Percentiles rank a stretch among this genome's conserved stretches.
Evolutionary conservation across 2,888 invertebrate species (phyloP).

Genomic region (Augiades crinisus): DNA sequence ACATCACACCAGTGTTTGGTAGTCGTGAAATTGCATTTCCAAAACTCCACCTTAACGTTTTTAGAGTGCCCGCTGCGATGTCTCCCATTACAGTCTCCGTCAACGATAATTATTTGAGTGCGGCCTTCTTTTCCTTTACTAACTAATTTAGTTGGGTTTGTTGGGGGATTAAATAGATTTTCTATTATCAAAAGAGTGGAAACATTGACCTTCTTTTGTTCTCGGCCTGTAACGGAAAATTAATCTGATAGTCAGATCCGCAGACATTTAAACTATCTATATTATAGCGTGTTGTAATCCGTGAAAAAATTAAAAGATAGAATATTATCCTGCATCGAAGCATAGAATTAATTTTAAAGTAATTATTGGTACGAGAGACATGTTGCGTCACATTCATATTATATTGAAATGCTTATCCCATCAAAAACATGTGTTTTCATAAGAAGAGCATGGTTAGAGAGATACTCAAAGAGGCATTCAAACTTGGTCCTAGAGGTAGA

Average conservation of each 20-base stretch:
- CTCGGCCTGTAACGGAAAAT: not conserved
- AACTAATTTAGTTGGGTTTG: conserved; percentile 22
- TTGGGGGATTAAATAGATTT: conserved; percentile 11
- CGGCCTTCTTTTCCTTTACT: conserved; percentile 14
- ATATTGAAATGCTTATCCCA: too few species aligned
- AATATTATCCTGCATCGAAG: not conserved
- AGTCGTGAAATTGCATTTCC: conserved; percentile 4
- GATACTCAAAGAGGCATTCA: too few species aligned
- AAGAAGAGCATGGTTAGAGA: too few species aligned
- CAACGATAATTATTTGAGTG: conserved; percentile 28
- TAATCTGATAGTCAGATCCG: not conserved
- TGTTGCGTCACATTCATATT: too few species aligned
- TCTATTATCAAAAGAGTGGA: conserved; percentile 5
- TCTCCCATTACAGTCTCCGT: conserved; percentile 24
- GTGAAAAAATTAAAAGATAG: not conserved
- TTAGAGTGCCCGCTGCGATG: conserved; percentile 7
- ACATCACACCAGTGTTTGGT: not conserved
- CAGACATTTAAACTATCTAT: not conserved
- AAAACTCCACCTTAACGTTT: conserved; percentile 1
- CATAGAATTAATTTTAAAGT: too few species aligned
- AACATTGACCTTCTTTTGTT: not conserved
- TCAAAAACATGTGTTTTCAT: too few species aligned
- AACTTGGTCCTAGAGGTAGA: too few species aligned
- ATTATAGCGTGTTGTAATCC: not conserved
- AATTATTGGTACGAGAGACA: too few species aligned